Conservation (phyloP, 1,140 invertebrate species). For the Meteorus sp. region DNA sequence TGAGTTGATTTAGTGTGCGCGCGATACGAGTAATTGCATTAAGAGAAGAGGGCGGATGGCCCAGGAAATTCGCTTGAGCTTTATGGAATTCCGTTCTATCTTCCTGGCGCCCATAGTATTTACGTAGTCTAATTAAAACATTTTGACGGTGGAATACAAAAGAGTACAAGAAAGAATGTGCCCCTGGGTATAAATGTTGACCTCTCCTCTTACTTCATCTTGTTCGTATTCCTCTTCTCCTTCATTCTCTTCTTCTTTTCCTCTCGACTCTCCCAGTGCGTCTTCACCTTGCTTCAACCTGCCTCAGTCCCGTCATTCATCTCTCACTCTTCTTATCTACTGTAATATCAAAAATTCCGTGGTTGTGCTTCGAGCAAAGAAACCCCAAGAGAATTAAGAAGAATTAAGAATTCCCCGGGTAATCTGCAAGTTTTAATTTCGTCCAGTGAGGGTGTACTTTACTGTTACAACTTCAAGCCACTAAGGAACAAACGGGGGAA, state of each 20-base stretch:
- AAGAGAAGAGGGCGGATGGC: slow-evolving; percentile 5
- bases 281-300: too few species aligned
- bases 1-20: slow-evolving; percentile 4
- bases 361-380: neutral
- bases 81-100: slow-evolving; percentile 13
- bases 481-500: neutral
- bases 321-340: neutral
- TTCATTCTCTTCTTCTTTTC: neutral
- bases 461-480: slow-evolving; percentile 9
- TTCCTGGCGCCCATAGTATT: neutral
- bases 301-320: too few species aligned
- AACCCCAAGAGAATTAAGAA: neutral
- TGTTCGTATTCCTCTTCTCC: neutral
- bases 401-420: slow-evolving; percentile 18
- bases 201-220: neutral
- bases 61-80: slow-evolving; percentile 8
- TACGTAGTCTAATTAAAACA: slow-evolving; percentile 25
- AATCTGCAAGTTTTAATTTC: slow-evolving; percentile 14
- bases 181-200: slow-evolving; percentile 4
- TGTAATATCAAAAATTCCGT: slow-evolving; percentile 10
- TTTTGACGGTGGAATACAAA: slow-evolving; percentile 13
- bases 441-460: slow-evolving; percentile 6
- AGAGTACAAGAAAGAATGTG: slow-evolving; percentile 14
- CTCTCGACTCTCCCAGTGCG: too few species aligned
- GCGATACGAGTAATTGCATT: slow-evolving; percentile 6